Evolutionary conservation across 2,113 vertebrate genomes (phyloP), one percentile per base, ranked within the genome.

Genomic region (Bothrops jararaca): DNA sequence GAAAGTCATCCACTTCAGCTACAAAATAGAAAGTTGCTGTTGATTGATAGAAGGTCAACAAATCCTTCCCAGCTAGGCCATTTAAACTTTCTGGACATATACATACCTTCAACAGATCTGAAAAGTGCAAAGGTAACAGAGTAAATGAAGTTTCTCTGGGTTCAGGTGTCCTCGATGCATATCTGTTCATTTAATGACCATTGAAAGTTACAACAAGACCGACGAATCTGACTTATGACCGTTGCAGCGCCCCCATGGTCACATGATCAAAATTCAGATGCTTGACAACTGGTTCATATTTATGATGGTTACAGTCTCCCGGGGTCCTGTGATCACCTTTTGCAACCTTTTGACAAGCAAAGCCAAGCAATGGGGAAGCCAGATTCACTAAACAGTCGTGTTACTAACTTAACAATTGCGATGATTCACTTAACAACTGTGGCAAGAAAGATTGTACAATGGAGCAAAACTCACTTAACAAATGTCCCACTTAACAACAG

Each of bases 1-100:
- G 45, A 6, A 96, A 95, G 94, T 89, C 92, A 91, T 92, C 95
- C 90, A 90, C 80, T 94, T 92, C 12, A 42, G 10, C 54, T 89
- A 92, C 64, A 95, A 94, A 34, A 12, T 20, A 85, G 34, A 5
- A 93, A 93, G 54, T 57, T 93, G 87, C 91, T 80, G 58, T 2
- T 42, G 92, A 91, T 74, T 87, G 94, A 89, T 91, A 94, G 92
- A 93, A 88, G 48, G 45, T 18, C 20, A 22, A 60, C 53, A 34
- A 39, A 90, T 58, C 34, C 48, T 26, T 29, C 89, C 48, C 42
- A n/a, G 29, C n/a, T 57, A 10, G 1, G 29, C 12, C 12, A 74
- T 57, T 69, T 58, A 50, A 85, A 89, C 39, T 85, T 48, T 85
- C 52, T 54, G 8, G 22, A 8, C 53, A 3, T 58, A 20, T 26